phyloP scores from a whole-genome alignment of 2,797 vertebrate genomes.

The Schizopygopsis malacanthus region DNA sequence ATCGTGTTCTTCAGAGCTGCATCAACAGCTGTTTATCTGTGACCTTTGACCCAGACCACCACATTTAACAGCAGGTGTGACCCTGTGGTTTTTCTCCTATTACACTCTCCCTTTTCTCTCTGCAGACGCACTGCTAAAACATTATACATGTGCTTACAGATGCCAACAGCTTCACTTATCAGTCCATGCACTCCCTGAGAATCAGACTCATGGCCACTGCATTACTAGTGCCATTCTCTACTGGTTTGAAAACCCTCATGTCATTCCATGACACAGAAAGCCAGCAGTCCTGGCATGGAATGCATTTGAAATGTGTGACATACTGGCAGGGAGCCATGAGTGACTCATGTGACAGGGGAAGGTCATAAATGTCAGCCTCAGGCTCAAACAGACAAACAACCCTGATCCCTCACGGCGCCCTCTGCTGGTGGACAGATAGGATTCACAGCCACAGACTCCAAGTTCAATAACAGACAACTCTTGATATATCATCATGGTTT shows the following conservation, averaged over 20 bases:
- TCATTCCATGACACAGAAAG: conserved; percentile 43
- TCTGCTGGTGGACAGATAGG: conserved; percentile 44
- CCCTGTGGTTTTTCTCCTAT: conserved; percentile 4
- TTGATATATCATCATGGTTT: conserved; percentile 1
- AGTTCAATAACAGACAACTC: background rate
- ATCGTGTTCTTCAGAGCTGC: conserved; percentile 4
- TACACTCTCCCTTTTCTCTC: background rate
- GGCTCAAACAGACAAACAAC: conserved; percentile 22
- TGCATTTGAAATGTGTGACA: conserved; percentile 48
- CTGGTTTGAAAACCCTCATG: background rate
- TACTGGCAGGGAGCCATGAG: conserved; percentile 56
- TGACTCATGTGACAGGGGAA: conserved; percentile 68
- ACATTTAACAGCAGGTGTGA: background rate
- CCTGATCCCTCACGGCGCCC: background rate
- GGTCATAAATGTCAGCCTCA: conserved; percentile 61
- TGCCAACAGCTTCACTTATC: background rate
- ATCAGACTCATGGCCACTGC: background rate
- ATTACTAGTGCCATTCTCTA: background rate
- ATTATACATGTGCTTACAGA: background rate
- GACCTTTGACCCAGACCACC: conserved; percentile 10
- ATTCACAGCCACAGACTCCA: conserved; percentile 43
- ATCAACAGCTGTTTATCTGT: conserved; percentile 39
- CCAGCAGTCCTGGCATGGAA: conserved; percentile 36
- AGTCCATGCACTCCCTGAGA: background rate
- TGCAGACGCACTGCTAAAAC: background rate